phyloP scores from a whole-genome alignment of 2,888 invertebrate genomes.

The Fragum fragum region DNA sequence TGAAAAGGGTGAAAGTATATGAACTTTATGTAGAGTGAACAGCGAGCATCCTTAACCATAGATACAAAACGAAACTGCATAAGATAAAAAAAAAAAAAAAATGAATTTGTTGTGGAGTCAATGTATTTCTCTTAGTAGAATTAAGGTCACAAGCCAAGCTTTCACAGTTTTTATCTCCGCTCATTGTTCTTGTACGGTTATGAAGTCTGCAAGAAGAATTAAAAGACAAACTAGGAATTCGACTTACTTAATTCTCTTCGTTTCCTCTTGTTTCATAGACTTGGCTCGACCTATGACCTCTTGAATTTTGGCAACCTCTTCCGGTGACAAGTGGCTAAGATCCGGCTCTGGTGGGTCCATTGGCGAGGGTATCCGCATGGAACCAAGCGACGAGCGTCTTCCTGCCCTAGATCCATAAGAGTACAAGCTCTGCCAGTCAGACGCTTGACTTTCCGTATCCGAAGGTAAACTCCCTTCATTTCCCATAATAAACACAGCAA shows the following conservation, averaged over 20 bases:
- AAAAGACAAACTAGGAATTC: no score
- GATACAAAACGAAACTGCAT: no score
- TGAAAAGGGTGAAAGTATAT: no score
- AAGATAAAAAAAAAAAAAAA: no score
- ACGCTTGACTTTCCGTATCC: constrained; percentile 71
- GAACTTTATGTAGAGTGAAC: no score
- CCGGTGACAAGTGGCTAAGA: constrained; percentile 89
- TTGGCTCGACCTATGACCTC: constrained; percentile 90
- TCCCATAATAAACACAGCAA: constrained; percentile 65
- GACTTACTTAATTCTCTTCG: constrained; percentile 82
- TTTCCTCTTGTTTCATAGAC: constrained; percentile 85
- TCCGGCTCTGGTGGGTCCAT: constrained; percentile 88
- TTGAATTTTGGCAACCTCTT: constrained; percentile 89
- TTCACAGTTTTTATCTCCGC: no score
- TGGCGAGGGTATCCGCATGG: constrained; percentile 81
- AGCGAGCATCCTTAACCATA: no score
- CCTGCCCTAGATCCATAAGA: constrained; percentile 78
- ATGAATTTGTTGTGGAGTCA: no score
- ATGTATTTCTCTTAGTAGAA: no score
- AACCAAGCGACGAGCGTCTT: constrained; percentile 79
- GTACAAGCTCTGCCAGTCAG: constrained; percentile 80
- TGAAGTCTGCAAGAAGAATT: no score
- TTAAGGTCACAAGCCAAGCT: no score
- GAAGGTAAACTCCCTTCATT: constrained; percentile 76
- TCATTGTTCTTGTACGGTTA: no score